phyloP scores from a whole-genome alignment of 2,888 invertebrate genomes.

The Cylindroiulus punctatus region DNA sequence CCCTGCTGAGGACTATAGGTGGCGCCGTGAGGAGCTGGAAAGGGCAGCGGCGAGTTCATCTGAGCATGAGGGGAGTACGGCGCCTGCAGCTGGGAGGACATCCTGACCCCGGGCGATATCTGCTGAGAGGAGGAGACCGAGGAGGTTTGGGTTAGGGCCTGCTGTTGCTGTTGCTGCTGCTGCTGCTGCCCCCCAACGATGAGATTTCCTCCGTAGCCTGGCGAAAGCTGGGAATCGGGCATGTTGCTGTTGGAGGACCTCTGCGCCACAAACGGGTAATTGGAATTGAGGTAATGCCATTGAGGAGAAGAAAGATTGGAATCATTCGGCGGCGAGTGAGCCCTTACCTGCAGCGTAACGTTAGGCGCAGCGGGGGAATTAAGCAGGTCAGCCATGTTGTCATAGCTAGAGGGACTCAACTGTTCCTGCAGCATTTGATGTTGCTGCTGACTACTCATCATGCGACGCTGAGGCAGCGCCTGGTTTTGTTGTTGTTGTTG shows the following conservation, averaged over 20 bases:
- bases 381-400: conserved; percentile 82
- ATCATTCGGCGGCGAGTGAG: conserved; percentile 12
- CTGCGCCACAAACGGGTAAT: conserved; percentile 62
- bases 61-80: conserved; percentile 72
- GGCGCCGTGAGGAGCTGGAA: conserved; percentile 54
- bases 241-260: conserved; percentile 67
- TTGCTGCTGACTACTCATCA: conserved; percentile 70
- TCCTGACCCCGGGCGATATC: conserved; percentile 56
- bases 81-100: conserved; percentile 59
- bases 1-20: conserved; percentile 57
- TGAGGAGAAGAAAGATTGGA: conserved; percentile 11
- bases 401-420: conserved; percentile 67
- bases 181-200: conserved; percentile 62
- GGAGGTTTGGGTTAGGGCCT: conserved; percentile 60
- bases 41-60: conserved; percentile 68
- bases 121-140: conserved; percentile 58
- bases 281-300: conserved; percentile 39
- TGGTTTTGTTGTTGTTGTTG: conserved; percentile 58
- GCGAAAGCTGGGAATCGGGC: conserved; percentile 73
- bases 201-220: conserved; percentile 71
- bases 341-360: conserved; percentile 78
- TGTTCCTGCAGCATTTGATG: conserved; percentile 73
- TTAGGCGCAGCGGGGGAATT: conserved; percentile 89
- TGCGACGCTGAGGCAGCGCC: conserved; percentile 56
- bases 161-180: conserved; percentile 56